A percentile compares a stretch with the other conserved stretches of the same genome.
phyloP scores from a whole-genome alignment of 2,888 invertebrate species.

The Invenusta paracnida region DNA sequence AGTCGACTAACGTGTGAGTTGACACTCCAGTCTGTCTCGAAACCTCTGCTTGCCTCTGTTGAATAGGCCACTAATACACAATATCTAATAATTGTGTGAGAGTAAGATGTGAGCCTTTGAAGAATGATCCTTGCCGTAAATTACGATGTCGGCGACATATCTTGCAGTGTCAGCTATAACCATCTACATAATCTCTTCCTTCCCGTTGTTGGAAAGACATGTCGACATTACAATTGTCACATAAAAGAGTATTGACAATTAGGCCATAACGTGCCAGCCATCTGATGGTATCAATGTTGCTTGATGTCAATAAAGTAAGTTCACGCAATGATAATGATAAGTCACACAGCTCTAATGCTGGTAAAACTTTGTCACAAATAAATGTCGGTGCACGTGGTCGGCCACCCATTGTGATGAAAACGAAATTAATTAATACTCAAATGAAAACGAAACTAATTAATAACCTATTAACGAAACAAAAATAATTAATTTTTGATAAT shows the following conservation, averaged over 20 bases:
- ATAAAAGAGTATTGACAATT: background rate
- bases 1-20: background rate
- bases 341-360: background rate
- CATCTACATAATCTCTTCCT: background rate
- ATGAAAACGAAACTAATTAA: background rate
- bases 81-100: background rate
- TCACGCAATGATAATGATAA: background rate
- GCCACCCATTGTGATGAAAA: background rate
- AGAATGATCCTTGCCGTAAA: background rate
- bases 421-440: background rate
- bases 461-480: background rate
- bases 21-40: background rate
- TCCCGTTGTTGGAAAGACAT: background rate
- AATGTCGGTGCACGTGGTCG: background rate
- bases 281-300: background rate
- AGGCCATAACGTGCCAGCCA: background rate
- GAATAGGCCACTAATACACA: background rate
- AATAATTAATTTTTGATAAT: background rate
- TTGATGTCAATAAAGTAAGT: background rate
- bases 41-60: background rate
- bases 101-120: background rate
- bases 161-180: background rate
- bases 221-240: background rate
- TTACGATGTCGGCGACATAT: background rate
- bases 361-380: background rate